Conservation (phyloP, 2,888 invertebrate species). For the Clostera curtula region DNA sequence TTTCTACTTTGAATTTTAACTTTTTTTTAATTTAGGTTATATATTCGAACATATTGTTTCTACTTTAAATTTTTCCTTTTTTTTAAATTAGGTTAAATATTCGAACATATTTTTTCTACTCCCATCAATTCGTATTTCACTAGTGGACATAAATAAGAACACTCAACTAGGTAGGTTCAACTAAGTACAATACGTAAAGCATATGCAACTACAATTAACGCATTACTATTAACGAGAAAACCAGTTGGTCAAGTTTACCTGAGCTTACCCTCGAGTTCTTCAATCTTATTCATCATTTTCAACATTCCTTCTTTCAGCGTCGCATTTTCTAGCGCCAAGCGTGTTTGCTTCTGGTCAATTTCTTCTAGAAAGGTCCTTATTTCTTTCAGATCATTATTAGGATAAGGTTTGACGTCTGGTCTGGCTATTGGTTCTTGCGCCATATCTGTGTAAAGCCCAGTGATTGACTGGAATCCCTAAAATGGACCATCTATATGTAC, state of each 20-base stretch:
- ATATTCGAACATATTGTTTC: too few relatives aligned
- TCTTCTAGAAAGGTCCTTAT: constrained; percentile 39
- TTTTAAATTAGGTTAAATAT: too few relatives aligned
- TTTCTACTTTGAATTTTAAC: too few relatives aligned
- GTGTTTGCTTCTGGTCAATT: constrained; percentile 40
- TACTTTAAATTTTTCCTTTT: too few relatives aligned
- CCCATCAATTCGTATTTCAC: too few relatives aligned
- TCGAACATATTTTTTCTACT: too few relatives aligned
- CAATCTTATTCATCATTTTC: constrained; percentile 46
- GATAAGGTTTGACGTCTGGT: constrained; percentile 15
- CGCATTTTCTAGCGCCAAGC: constrained; percentile 44
- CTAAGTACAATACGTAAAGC: too few relatives aligned
- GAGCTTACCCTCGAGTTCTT: constrained; percentile 52
- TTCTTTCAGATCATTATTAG: constrained; percentile 35
- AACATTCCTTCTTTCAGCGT: constrained; percentile 42
- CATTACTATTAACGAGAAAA: background rate
- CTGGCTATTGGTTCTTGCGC: constrained; percentile 35
- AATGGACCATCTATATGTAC: too few relatives aligned
- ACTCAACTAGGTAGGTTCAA: too few relatives aligned
- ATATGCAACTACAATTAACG: too few relatives aligned
- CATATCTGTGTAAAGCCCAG: constrained; percentile 49
- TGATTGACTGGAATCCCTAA: constrained; percentile 59
- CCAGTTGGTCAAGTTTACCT: constrained; percentile 35
- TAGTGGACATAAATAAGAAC: too few relatives aligned
- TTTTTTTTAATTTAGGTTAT: too few relatives aligned